Evolutionary conservation across 2,888 invertebrate species (phyloP).

Genomic region (Eupeodes latifasciatus): DNA sequence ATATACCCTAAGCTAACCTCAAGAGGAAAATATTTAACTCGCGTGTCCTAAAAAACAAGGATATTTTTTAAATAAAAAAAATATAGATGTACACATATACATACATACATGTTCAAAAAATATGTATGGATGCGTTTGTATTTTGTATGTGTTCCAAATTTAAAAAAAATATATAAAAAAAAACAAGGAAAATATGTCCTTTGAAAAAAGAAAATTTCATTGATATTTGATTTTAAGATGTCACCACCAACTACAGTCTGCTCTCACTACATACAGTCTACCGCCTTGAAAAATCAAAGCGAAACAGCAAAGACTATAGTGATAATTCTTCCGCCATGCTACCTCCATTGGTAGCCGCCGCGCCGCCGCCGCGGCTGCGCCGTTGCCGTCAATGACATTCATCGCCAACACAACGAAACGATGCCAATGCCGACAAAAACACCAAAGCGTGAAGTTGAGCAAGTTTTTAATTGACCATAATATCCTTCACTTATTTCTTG

Average conservation of each 20-base stretch:
- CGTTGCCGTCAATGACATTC: background rate
- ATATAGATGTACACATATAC: background rate
- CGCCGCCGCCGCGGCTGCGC: background rate
- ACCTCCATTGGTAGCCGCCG: background rate
- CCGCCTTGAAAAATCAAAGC: slow-evolving; percentile 29
- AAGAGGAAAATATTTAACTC: slow-evolving; percentile 5
- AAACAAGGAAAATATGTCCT: background rate
- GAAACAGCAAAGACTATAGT: background rate
- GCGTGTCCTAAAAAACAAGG: slow-evolving; percentile 48
- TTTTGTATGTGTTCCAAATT: too few species aligned
- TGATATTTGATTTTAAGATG: slow-evolving; percentile 47
- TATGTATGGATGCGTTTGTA: background rate
- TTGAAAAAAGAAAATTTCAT: background rate
- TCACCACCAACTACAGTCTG: slow-evolving; percentile 26
- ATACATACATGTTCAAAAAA: too few species aligned
- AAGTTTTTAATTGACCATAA: slow-evolving; percentile 72
- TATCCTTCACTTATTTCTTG: slow-evolving; percentile 21
- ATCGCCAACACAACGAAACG: background rate
- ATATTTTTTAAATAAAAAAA: slow-evolving; percentile 27
- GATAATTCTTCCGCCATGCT: too few species aligned
- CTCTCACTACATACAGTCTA: background rate
- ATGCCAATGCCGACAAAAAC: background rate
- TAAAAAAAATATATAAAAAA: too few species aligned
- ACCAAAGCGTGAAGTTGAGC: slow-evolving; percentile 38
- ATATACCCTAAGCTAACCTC: slow-evolving; percentile 42